Base-by-base conservation (phyloP, 2,113 vertebrate genomes). In the Phalacrocorax aristotelis region DNA sequence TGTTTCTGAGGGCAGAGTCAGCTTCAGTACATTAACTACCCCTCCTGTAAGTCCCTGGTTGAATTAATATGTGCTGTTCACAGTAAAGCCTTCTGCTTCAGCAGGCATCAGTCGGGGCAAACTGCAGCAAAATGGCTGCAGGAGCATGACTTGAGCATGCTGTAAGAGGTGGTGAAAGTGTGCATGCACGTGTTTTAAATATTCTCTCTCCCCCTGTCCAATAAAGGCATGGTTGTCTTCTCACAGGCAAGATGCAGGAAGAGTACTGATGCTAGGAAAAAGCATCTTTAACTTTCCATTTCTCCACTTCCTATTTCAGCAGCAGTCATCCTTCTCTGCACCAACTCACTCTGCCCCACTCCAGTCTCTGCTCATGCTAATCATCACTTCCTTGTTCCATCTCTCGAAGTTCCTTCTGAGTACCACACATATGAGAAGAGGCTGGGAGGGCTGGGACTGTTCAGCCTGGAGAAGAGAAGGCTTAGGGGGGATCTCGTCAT, bases 381-480 rank as follows among this genome's bases (percentile, higher is more conserved):
- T 83, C 20, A 18, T 42, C 57, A 16, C 44, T 74, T 32, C 11
- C 22, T 52, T 64, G 19, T 76, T 78, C 55, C 11, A 3, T 27
- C 9, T 38, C 64, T 52, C 14, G 9, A 6, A 60, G 52, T 42
- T 91, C 14, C 17, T 84, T 58, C 60, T 85, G 65, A 95, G 26
- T 13, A 38, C 32, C 0, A 0, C 8, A 2, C 22, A 10, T 54
- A 34, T 17, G 26, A 77, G 38, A 13, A 61, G 40, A 48, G 23
- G 10, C 40, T 69, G 44, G 58, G 57, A 58, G 17, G 38, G 15
- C 9, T 72, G 51, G 30, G 18, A 9, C 9, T 64, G 30, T 44
- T 84, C 40, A 90, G 19, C 9, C 22, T 19, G 13, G 21, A 72
- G 32, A 86, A 75, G 46, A 57, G 49, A 44, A 91, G 54, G 34